Evolutionary conservation across 2,888 invertebrate species (phyloP).

Genomic region (Ligdia adustata): DNA sequence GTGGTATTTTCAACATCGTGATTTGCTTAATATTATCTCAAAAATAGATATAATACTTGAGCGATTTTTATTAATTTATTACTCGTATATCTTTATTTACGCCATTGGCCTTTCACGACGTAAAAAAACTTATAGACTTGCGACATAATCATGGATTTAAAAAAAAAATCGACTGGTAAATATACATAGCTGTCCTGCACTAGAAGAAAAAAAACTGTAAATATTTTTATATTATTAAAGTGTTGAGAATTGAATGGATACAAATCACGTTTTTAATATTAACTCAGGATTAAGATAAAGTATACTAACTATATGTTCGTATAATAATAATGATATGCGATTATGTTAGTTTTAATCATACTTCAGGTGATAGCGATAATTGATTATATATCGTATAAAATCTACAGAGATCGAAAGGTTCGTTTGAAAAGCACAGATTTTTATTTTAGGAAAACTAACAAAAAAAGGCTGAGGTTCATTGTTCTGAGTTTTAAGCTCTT

Average conservation of each 20-base stretch:
- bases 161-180: constrained; percentile 64
- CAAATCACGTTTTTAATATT: constrained; percentile 53
- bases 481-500: no score
- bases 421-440: no score
- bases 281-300: constrained; percentile 28
- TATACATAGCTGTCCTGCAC: constrained; percentile 49
- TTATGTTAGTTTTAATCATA: constrained; percentile 35
- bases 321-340: constrained; percentile 37
- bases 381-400: no score
- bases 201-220: constrained; percentile 60
- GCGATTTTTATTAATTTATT: no score
- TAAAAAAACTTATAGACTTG: constrained; percentile 52
- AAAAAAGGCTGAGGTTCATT: no score
- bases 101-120: no score
- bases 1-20: no score
- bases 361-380: constrained; percentile 44
- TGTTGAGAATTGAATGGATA: constrained; percentile 46
- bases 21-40: not conserved
- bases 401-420: no score
- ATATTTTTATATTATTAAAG: constrained; percentile 57
- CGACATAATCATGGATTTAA: constrained; percentile 63
- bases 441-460: no score
- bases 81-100: no score
- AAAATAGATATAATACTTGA: no score
- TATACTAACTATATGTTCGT: constrained; percentile 54